Base-by-base conservation (phyloP, 2,888 invertebrate species). In the Mycogona germanica region DNA sequence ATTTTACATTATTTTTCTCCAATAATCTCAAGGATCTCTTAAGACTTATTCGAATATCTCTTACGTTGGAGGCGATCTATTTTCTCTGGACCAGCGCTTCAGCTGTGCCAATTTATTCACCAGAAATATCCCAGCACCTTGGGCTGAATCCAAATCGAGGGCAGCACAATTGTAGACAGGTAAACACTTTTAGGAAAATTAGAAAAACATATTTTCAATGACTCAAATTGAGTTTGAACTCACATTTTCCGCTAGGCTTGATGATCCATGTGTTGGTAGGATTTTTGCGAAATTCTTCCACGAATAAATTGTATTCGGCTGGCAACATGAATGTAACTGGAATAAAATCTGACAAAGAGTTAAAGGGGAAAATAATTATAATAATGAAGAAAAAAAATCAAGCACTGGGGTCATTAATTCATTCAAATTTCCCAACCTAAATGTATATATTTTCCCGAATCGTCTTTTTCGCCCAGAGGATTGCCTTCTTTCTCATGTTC, bases 261-360 rank as follows among this genome's bases (percentile, higher is more conserved):
- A 95, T 89, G 60, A 96, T 96, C 95, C 95, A 96, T 1, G 93
- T 95, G 62, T 87, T 87, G 66, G 87, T 86, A 0, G 93, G 92
- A 60, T 84, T 86, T 72, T 91, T 92, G 51, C 92, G 77, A 68
- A 93, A 96, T 67, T 95, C 93, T 67, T 95, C 92, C 1, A 93
- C 93, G 70, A 96, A 95, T 80, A 93, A 83, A 68, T 93, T 95
- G 69, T 96, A 96, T 71, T 96, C 95, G 65, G 89, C 87, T 2
- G 95, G 95, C 49, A 96, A 73, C 35, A 95, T 87, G 68, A 88
- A 96, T 0, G 95, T 95, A 21, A 87, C 79, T 0, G 95, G 95
- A 59, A 96, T 85, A 63, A 95, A 91, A 72, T 95, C 93, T 66
- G 89, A 45, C 35, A n/a, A n/a, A n/a, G n/a, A n/a, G n/a, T 25